Evolutionary conservation across 2,113 vertebrate genomes (phyloP), one percentile per base, ranked within the genome.

Genomic region (Aegotheles bennettii): DNA sequence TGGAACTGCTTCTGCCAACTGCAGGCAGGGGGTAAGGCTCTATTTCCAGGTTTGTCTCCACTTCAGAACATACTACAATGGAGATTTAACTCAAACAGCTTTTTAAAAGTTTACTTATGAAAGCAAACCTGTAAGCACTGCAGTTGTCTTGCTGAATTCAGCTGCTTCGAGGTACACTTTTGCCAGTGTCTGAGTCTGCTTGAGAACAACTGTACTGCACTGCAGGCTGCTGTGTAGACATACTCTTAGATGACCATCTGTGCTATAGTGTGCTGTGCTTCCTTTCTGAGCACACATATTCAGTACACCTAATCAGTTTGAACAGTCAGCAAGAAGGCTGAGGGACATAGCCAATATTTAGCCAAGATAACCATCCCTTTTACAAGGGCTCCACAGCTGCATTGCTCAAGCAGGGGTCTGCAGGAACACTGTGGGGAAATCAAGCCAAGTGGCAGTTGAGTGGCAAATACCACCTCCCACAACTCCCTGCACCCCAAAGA

Each of bases 291-390:
- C 73, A 75, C 64, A 86, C 18, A 31, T 3, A 67, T 23, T 59
- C 84, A 83, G 63, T 42, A 67, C 78, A 70, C 54, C 57, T 79
- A 61, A 92, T 54, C 78, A 59, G 35, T 59, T 7, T 70, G 48
- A 77, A 45, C 50, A 74, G 38, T 8, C 43, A 86, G 48, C 31
- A 67, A 67, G 65, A 56, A 64, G 48, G 59, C 45, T 48, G 36
- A 89, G 60, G 78, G 42, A 84, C 68, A 84, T 1, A 56, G 54
- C 20, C 35, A 95, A 88, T 92, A 93, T 96, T 95, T 96, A 95
- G 84, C 36, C 68, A 74, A 90, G 94, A 92, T 86, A 96, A 92
- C 25, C 42, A 43, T 18, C 26, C 53, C n/a, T 86, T 73, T 84
- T 53, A 84, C 36, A 64, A 84, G 50, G 80, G 56, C 36, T 78